Base-by-base conservation (phyloP, 2,888 invertebrate species). In the Salpingus planirostris region DNA sequence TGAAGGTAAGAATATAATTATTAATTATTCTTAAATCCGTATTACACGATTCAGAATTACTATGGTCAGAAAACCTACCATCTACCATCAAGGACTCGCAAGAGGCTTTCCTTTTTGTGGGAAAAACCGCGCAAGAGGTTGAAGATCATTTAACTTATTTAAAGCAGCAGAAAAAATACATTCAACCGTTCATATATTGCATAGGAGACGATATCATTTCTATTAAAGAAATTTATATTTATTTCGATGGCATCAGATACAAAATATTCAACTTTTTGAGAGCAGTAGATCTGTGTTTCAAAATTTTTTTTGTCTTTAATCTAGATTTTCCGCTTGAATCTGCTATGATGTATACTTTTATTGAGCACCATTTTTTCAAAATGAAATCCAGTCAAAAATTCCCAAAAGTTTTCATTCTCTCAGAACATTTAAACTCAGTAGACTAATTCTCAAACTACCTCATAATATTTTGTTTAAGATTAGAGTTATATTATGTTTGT, bases 271-370 rank as follows among this genome's bases (percentile, higher is more conserved):
- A 21, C 14, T 30, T 30, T 28, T 8, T 27, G 4, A 8, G 13
- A n/a, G 30, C 30, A 4, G 30, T 30, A 6, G 30, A 30, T 11
- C 8, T 30, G 3, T 30, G 30, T 28, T 30, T 30, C 22, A 30
- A 30, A 30, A 30, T 30, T 4, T 8, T 30, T 29, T 30, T 11
- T 11, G 8, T 30, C 4, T 30, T 30, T 13, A 11, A 30, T 26
- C 11, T 30, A 8, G 13, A 26, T 26, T 30, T 30, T 30, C 30
- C 30, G 23, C 10, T 6, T 6, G 24, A 11, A 24, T 28, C 28
- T 7, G 13, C 11, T 5, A 28, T 11, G 30, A 29, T 30, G 8
- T 30, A 12, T 4, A 29, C 5, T 28, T 30, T 30, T 10, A 30
- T 30, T 12, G 27, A 28, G 11, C 5, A 5, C 7, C 28, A 29